Conservation (phyloP, 2,797 vertebrate species). For the Anguilla pacifica region DNA sequence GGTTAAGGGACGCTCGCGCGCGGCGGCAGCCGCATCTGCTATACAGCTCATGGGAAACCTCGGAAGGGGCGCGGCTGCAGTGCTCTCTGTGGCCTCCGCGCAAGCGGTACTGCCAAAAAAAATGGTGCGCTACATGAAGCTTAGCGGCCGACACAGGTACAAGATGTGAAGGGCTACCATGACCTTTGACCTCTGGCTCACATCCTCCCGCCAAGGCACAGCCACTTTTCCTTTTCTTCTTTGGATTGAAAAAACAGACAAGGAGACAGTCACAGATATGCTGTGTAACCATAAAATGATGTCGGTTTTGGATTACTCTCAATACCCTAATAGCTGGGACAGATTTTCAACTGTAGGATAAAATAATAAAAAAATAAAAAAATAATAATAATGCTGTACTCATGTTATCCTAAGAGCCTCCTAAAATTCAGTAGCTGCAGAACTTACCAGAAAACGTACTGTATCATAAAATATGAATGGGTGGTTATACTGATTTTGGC, state of each 20-base stretch:
- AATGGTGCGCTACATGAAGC: background rate
- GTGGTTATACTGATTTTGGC: background rate
- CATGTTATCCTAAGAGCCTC: background rate
- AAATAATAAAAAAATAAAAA: background rate
- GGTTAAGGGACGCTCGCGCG: slow-evolving; percentile 38
- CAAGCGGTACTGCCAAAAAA: background rate
- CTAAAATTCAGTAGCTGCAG: background rate
- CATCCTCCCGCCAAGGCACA: background rate
- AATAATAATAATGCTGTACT: background rate
- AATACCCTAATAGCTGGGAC: background rate
- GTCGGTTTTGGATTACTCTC: background rate
- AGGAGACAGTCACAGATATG: background rate
- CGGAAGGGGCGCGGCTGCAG: slow-evolving; percentile 46
- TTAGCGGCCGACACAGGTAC: background rate
- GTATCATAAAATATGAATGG: background rate
- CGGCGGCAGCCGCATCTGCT: slow-evolving; percentile 48
- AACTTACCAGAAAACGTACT: background rate
- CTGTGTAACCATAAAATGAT: background rate
- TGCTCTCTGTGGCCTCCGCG: slow-evolving; percentile 14
- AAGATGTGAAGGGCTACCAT: background rate
- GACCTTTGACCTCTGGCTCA: slow-evolving; percentile 10
- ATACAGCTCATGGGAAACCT: slow-evolving; percentile 56
- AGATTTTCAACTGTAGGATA: background rate
- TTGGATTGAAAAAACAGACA: background rate
- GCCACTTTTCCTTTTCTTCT: background rate